Evolutionary conservation across 1,140 invertebrate genomes (phyloP).

Genomic region (Bombus waltoni): DNA sequence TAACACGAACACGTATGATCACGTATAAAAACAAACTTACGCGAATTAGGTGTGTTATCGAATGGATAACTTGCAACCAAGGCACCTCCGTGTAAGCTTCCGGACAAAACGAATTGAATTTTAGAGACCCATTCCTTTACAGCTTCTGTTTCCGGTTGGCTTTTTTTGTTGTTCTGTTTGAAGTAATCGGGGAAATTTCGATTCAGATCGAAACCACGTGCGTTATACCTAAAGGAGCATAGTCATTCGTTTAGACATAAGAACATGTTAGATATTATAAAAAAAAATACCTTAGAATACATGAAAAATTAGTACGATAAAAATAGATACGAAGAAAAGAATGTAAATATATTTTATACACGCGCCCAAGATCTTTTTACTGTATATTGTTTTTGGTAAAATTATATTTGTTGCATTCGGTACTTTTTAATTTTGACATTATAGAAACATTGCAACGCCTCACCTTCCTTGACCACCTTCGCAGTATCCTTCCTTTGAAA

Average conservation of each 20-base stretch:
- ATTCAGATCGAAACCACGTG: slow-evolving; percentile 94
- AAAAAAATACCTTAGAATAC: background rate
- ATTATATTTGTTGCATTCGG: background rate
- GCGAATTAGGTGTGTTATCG: slow-evolving; percentile 95
- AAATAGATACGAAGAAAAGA: background rate
- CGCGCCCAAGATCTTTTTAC: background rate
- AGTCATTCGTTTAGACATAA: background rate
- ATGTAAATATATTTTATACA: background rate
- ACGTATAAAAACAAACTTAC: slow-evolving; percentile 85
- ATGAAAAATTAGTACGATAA: background rate
- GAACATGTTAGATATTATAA: background rate
- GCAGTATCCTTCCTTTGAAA: slow-evolving; percentile 93
- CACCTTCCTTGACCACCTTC: slow-evolving; percentile 92
- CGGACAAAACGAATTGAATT: slow-evolving; percentile 95
- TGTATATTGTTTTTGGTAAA: background rate
- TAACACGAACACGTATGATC: background rate
- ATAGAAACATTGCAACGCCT: slow-evolving; percentile 10
- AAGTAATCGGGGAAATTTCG: slow-evolving; percentile 97
- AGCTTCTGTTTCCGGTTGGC: slow-evolving; percentile 96
- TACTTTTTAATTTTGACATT: background rate
- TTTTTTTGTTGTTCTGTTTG: slow-evolving; percentile 92
- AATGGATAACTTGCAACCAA: slow-evolving; percentile 96
- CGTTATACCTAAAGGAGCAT: slow-evolving; percentile 88
- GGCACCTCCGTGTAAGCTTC: slow-evolving; percentile 95
- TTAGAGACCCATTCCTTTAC: slow-evolving; percentile 97